Percentiles rank a stretch among this genome's conserved stretches.
Conservation (phyloP, 2,113 vertebrate genomes). For the Tachysurus vachellii region DNA sequence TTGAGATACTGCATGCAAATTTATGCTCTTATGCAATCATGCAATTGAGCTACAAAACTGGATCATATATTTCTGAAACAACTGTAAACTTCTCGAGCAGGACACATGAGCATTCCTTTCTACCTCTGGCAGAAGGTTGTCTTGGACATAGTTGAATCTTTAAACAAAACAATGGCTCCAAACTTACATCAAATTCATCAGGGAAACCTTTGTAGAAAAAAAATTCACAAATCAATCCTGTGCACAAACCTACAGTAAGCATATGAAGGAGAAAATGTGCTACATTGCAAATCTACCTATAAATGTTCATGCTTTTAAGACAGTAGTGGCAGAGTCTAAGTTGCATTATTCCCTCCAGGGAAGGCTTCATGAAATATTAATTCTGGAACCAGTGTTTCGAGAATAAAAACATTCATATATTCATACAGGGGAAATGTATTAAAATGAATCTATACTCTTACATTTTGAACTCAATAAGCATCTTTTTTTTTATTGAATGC, state of each 20-base stretch:
- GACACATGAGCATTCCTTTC: not conserved
- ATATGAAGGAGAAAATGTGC: not conserved
- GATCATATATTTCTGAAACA: not conserved
- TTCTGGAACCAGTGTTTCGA: not conserved
- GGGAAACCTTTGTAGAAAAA: not conserved
- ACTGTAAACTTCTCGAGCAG: not conserved
- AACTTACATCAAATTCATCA: not conserved
- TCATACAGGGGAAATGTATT: not conserved
- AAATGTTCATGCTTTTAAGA: not conserved
- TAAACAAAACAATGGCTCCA: not conserved
- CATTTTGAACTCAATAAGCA: not conserved
- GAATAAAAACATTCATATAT: not conserved
- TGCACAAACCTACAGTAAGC: not conserved
- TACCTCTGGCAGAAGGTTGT: not conserved
- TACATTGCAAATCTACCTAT: not conserved
- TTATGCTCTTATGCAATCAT: not conserved
- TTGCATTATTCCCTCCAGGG: not conserved
- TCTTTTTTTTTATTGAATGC: not conserved
- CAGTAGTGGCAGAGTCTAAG: not conserved
- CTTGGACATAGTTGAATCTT: not conserved
- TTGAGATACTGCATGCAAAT: not conserved
- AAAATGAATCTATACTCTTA: not conserved
- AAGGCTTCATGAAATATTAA: not conserved
- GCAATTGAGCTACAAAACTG: not conserved
- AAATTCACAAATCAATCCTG: not conserved